Base-by-base conservation (phyloP, 1,140 invertebrate species). In the Popillia japonica region DNA sequence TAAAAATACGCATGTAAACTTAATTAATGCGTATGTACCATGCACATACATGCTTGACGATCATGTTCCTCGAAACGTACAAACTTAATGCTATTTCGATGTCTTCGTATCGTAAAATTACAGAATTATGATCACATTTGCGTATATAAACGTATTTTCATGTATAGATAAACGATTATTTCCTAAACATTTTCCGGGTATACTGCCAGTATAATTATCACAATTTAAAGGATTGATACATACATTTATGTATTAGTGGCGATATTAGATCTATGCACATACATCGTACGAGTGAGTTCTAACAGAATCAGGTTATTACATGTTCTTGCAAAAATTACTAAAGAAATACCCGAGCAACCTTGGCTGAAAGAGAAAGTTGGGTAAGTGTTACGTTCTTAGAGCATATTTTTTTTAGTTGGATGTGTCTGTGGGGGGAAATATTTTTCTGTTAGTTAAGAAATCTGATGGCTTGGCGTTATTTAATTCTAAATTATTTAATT, bases 341-440 rank as follows among this genome's bases (percentile, higher is more conserved):
- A 4, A 55, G 48, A n/a, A 55, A 55, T n/a, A 17, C 48, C 11
- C 11, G 48, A 55, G 14, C 48, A 55, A 55, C 48, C 48, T 55
- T 55, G 48, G 48, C 17, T 55, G 48, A 55, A 55, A 55, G 48
- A 55, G 48, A 55, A 55, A 55, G 48, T 55, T 17, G 48, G 48
- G 48, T 55, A 55, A 55, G 48, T 55, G 14, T 55, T 55, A 55
- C 48, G 48, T 55, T 55, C 48, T 55, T 55, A n/a, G 14, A 55
- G 6, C 48, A 55, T 55, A 17, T 55, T 55, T 17, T 55, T 55
- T 17, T 55, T n/a, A 55, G 0, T 55, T 55, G 14, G 14, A 55
- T n/a, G 17, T 1, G 17, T 1, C 48, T 55, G 48, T n/a, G 4
- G 48, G 48, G 17, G 48, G 27, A 55, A 17, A 55, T 6, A 55